A percentile compares a stretch with the other conserved stretches of the same genome.
phyloP scores from a whole-genome alignment of 2,113 vertebrate genomes.

The Dasyprocta punctata region DNA sequence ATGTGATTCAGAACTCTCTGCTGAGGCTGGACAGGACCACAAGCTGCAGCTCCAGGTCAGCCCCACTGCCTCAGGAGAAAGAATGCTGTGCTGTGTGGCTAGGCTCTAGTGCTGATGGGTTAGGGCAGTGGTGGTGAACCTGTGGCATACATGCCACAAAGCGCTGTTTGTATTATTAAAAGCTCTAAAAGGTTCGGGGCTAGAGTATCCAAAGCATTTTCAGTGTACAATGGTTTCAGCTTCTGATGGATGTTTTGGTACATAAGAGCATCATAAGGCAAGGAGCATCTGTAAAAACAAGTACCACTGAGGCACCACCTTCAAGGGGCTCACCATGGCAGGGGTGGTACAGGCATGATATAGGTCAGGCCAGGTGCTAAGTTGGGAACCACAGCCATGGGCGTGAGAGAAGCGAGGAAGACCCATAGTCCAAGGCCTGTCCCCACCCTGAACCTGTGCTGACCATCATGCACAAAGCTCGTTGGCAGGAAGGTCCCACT shows the following conservation, averaged over 20 bases:
- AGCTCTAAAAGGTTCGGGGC: neutral
- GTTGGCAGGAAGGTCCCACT: neutral
- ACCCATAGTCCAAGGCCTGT: fast-evolving
- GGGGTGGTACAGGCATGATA: neutral
- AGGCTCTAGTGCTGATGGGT: neutral
- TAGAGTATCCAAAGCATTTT: neutral
- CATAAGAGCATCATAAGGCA: neutral
- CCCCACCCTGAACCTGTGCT: neutral
- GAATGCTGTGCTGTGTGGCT: neutral
- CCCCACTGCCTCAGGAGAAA: neutral
- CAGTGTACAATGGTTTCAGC: neutral
- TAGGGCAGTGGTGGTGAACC: neutral
- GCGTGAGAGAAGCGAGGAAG: neutral
- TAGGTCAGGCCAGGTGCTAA: neutral
- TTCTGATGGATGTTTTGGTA: neutral
- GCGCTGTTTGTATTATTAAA: neutral
- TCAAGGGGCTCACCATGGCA: neutral
- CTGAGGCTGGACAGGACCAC: neutral
- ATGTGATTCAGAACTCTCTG: neutral
- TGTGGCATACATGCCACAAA: neutral
- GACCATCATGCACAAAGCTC: neutral
- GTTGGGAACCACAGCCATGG: fast-evolving
- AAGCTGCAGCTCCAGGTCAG: neutral
- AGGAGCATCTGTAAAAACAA: neutral
- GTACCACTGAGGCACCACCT: neutral